These are phyloP conservation scores for Dione juno DNA, from an alignment of 2,888 invertebrate species.

Conservation along the genomic window DNA sequence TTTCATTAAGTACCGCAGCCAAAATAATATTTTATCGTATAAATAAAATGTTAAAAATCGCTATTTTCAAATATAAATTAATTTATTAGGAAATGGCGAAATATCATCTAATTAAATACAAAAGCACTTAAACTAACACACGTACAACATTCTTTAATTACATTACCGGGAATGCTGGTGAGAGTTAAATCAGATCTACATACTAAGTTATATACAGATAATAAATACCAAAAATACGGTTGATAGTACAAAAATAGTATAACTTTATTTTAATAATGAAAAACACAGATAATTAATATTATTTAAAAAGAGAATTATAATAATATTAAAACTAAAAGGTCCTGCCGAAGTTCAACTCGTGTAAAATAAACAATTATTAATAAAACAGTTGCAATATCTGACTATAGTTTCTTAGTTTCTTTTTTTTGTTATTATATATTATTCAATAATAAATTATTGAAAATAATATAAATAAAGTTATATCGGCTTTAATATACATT, in stretches of 20 bases:
- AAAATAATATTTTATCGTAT: constrained; percentile 11
- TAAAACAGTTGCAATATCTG: too few relatives aligned
- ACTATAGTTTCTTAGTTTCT: too few relatives aligned
- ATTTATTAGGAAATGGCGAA: background rate
- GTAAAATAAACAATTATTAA: too few relatives aligned
- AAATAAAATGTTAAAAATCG: background rate
- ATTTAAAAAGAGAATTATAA: background rate
- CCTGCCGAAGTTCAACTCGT: too few relatives aligned
- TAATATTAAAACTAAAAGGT: background rate
- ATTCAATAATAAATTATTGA: too few relatives aligned
- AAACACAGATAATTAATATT: background rate
- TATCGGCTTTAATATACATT: too few relatives aligned
- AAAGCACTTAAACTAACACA: constrained; percentile 4
- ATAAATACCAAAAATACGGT: constrained; percentile 10
- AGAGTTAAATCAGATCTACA: constrained; percentile 19
- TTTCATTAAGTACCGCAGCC: constrained; percentile 46
- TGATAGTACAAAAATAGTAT: background rate
- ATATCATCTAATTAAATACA: background rate
- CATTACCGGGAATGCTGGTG: constrained; percentile 21
- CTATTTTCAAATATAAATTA: background rate
- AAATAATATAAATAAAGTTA: too few relatives aligned
- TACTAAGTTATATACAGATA: constrained; percentile 19
- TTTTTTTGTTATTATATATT: too few relatives aligned
- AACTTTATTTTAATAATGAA: background rate
- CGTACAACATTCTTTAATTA: constrained; percentile 4